Evolutionary conservation across 2,797 vertebrate genomes (phyloP).

Genomic region (Pteropus rufus): DNA sequence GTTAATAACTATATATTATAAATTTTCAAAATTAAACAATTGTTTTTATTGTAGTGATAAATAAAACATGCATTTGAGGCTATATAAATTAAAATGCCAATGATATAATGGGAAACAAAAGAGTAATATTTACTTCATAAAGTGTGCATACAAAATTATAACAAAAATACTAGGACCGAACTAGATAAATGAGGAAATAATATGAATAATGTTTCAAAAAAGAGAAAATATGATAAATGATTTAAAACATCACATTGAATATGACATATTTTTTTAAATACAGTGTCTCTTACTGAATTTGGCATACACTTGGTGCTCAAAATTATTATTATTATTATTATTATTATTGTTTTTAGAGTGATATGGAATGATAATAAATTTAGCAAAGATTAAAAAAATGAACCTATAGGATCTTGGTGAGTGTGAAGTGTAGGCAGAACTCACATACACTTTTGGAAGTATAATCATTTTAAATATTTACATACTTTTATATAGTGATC

Average conservation of each 20-base stretch:
- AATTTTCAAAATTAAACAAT: neutral
- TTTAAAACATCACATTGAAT: neutral
- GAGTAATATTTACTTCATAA: neutral
- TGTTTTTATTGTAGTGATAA: neutral
- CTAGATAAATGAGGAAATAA: neutral
- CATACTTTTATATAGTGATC: neutral
- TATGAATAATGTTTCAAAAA: neutral
- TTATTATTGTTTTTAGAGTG: neutral
- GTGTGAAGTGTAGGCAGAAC: neutral
- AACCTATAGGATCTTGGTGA: neutral
- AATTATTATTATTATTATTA: neutral
- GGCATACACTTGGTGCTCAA: neutral
- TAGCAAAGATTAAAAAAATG: neutral
- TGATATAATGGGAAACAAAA: neutral
- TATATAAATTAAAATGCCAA: neutral
- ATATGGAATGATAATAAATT: neutral
- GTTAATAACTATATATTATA: neutral
- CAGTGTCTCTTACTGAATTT: neutral
- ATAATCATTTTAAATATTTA: neutral
- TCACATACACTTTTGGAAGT: neutral
- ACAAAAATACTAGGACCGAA: neutral
- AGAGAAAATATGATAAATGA: neutral
- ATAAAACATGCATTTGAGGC: neutral
- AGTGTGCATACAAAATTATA: neutral
- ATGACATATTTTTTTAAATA: neutral